Conservation (phyloP, 2,888 invertebrate species). For the Cerastis leucographa region DNA sequence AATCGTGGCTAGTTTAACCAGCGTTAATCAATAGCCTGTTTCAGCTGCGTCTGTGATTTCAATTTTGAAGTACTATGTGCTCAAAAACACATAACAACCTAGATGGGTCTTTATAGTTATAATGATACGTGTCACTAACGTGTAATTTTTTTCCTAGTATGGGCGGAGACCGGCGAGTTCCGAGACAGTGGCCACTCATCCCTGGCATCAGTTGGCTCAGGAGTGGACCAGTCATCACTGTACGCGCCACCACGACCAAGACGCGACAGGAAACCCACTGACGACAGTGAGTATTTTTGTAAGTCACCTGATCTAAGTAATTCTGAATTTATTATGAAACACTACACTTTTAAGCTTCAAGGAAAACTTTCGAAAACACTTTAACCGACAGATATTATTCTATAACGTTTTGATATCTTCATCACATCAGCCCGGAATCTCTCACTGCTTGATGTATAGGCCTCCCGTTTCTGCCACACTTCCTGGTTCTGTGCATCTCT, state of each 20-base stretch:
- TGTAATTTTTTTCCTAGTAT: constrained; percentile 92
- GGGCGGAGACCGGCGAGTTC: constrained; percentile 97
- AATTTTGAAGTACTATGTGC: background rate
- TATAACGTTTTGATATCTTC: background rate
- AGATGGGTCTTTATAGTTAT: background rate
- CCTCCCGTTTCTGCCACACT: too few relatives aligned
- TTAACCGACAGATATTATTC: background rate
- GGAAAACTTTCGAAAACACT: background rate
- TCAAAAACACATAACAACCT: background rate
- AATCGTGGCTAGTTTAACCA: background rate
- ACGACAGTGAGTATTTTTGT: constrained; percentile 90
- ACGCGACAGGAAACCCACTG: constrained; percentile 93
- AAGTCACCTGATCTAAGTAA: constrained; percentile 44
- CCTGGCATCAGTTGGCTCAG: constrained; percentile 91
- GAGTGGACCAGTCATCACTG: constrained; percentile 92
- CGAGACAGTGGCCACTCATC: constrained; percentile 95
- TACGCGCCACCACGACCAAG: constrained; percentile 93
- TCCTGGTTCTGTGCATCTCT: too few relatives aligned
- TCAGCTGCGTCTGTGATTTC: background rate
- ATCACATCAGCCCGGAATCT: too few relatives aligned
- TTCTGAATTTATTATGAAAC: constrained; percentile 16
- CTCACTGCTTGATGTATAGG: too few relatives aligned
- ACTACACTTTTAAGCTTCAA: constrained; percentile 13
- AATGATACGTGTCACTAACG: constrained; percentile 6
- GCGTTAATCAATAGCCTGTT: background rate